Percentiles rank a stretch among this genome's conserved stretches.
Evolutionary conservation across 2,797 vertebrate species (phyloP).

Genomic region (Chlorospingus flavigularis): DNA sequence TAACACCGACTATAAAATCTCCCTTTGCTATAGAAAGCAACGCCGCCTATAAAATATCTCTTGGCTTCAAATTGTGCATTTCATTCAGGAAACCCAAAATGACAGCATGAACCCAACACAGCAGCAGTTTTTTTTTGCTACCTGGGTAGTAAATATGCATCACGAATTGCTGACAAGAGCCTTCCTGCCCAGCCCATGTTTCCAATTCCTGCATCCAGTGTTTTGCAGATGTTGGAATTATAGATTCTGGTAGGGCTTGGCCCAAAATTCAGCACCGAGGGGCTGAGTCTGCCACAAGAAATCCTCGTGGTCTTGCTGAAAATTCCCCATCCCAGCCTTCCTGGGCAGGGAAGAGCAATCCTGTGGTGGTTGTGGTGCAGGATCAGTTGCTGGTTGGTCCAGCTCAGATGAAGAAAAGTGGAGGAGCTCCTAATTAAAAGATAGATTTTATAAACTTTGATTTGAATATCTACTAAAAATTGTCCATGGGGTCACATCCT

Average conservation of each 20-base stretch:
- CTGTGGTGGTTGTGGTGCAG: fast-evolving
- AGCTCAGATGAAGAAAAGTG: neutral
- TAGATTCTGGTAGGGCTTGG: neutral
- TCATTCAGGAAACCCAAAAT: neutral
- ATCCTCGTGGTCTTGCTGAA: fast-evolving
- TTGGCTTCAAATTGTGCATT: neutral
- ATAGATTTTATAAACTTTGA: neutral
- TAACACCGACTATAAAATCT: conserved; percentile 39
- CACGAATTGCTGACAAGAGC: fast-evolving
- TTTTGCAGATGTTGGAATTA: neutral
- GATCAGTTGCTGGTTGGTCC: neutral
- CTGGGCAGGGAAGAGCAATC: neutral
- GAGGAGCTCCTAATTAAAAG: neutral
- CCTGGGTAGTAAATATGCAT: neutral
- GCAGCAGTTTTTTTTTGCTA: neutral
- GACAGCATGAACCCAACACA: neutral
- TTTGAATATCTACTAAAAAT: neutral
- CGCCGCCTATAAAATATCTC: neutral
- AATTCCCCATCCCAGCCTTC: neutral
- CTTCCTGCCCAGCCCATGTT: neutral
- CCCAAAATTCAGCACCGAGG: neutral
- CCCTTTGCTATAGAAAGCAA: neutral
- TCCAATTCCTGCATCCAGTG: neutral
- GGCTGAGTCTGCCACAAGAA: neutral
- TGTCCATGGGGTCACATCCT: fast-evolving